These are phyloP conservation scores for Biston stratarius DNA, from an alignment of 2,888 invertebrate genomes.

Conservation along the genomic window DNA sequence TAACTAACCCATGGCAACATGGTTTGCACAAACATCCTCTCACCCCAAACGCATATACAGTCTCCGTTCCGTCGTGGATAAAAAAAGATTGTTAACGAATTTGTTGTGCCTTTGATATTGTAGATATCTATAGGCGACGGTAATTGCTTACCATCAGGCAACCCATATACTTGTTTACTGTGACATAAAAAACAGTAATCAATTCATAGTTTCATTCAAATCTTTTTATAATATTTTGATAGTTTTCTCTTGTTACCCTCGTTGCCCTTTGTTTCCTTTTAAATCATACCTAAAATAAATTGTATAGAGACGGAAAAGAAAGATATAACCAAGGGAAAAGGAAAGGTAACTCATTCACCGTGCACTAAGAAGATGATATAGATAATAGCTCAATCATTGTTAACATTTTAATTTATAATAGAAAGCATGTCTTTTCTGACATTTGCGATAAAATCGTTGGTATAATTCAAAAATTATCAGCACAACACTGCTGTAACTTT, in stretches of 20 bases:
- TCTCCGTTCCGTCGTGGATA: too few relatives aligned
- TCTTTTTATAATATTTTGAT: background rate
- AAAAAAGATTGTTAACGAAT: too few relatives aligned
- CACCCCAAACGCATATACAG: too few relatives aligned
- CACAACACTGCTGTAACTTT: conserved; percentile 36
- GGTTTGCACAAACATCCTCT: too few relatives aligned
- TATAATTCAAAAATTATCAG: conserved; percentile 37
- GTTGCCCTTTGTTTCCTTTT: conserved; percentile 12
- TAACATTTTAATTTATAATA: conserved; percentile 39
- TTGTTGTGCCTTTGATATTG: too few relatives aligned
- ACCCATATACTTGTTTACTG: too few relatives aligned
- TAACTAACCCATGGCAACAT: too few relatives aligned
- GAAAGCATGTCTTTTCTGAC: conserved; percentile 37
- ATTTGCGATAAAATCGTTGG: conserved; percentile 43
- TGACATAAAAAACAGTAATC: background rate
- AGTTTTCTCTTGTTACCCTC: too few relatives aligned
- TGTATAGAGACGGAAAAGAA: conserved; percentile 26
- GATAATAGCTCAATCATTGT: conserved; percentile 39
- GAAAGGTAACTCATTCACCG: conserved; percentile 19
- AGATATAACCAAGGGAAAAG: conserved; percentile 21
- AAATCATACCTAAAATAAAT: conserved; percentile 16
- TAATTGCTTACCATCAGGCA: too few relatives aligned
- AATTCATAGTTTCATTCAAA: background rate
- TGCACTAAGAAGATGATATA: conserved; percentile 19
- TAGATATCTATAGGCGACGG: too few relatives aligned